Conservation (phyloP, 2,888 invertebrate species). For the Cataglyphis rosenhaueri region DNA sequence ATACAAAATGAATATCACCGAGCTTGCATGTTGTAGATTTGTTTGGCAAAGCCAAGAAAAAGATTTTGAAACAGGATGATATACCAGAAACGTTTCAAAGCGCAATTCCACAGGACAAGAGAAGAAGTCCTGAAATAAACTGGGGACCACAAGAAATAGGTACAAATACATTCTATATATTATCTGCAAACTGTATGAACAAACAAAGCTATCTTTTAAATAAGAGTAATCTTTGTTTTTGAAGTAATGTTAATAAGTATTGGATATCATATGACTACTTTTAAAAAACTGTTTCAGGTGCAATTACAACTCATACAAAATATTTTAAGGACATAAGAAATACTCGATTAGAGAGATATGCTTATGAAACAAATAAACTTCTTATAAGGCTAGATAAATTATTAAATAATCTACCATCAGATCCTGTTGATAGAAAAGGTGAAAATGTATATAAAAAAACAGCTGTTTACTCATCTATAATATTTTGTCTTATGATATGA, state of each 20-base stretch:
- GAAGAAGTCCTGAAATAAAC: constrained; percentile 82
- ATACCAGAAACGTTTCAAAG: constrained; percentile 70
- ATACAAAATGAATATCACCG: background rate
- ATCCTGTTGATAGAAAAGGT: constrained; percentile 91
- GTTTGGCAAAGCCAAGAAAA: constrained; percentile 96
- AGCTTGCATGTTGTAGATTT: constrained; percentile 85
- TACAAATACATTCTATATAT: constrained; percentile 67
- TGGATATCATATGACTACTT: background rate
- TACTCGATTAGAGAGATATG: constrained; percentile 93
- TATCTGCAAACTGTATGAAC: background rate
- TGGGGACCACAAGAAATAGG: constrained; percentile 89
- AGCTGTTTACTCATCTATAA: background rate
- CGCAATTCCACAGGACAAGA: constrained; percentile 64
- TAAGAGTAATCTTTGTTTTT: background rate
- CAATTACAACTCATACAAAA: constrained; percentile 89
- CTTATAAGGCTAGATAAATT: constrained; percentile 97
- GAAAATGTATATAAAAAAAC: constrained; percentile 66
- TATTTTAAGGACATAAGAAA: constrained; percentile 91
- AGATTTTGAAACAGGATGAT: constrained; percentile 92
- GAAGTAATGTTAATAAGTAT: background rate
- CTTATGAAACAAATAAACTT: constrained; percentile 97
- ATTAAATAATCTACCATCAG: constrained; percentile 92
- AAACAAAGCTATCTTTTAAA: background rate
- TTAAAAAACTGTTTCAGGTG: constrained; percentile 84
- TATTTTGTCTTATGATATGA: constrained; percentile 5